Evolutionary conservation across 1,140 invertebrate genomes (phyloP), one percentile per base, ranked within the genome.

Genomic region (Papilio machaon): DNA sequence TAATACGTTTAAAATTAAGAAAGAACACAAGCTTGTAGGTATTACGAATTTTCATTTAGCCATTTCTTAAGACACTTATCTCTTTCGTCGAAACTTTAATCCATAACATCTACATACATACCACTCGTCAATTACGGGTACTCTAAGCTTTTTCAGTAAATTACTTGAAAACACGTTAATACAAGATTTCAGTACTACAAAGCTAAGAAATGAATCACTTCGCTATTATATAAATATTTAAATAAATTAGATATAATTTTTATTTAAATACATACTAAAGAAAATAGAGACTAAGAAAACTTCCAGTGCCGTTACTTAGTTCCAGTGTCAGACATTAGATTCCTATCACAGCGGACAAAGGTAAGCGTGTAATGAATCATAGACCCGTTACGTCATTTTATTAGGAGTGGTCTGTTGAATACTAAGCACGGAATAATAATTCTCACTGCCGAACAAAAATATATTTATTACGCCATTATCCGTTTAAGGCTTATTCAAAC

Each of bases 301-400:
- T 49, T 35, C 47, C 52, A 76, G 30, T 52, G 49, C 19, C 19
- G 23, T 52, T 76, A 30, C 8, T 2, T 17, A 52, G 38, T 75
- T 76, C 15, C 49, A 54, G 46, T 52, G 47, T 52, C 10, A 52
- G 47, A 52, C 13, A 52, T 76, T 76, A 76, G 47, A 52, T 52
- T 76, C 23, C 47, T 70, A 70, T 70, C 64, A 23, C 46, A 52
- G 4, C 30, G 47, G 54, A 54, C 76, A 78, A 78, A 78, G 49
- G 76, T 78, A 54, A 38, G 30, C 76, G 23, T 60, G 47, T 79
- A 79, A 79, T 79, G 77, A 79, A 79, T 79, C 77, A 79, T 79
- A 79, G 77, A 43, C 30, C 58, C 35, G 77, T 79, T 79, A 79
- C 77, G 77, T 79, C 77, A 79, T 67, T 79, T 79, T 79, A 79